Base-by-base conservation (phyloP, 1,140 invertebrate genomes). In the Drosophila aff. region DNA sequence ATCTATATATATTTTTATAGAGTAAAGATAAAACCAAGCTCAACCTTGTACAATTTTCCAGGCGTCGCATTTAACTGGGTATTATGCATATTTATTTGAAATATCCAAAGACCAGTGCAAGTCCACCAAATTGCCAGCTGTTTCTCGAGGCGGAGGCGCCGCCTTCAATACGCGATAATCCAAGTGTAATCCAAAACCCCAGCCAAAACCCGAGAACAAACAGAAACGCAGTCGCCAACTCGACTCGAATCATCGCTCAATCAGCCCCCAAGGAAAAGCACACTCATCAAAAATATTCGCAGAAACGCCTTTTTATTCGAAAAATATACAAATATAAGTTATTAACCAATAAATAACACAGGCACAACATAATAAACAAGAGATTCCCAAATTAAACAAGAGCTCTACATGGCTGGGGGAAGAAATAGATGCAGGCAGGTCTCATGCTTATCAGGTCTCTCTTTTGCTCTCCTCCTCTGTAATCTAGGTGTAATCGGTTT, bases 221-320 rank as follows among this genome's bases (percentile, higher is more conserved):
- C 43, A 73, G 28, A 60, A 62, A 4, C 21, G 44, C 43, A 50
- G 53, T 31, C 46, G 52, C 23, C 38, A 72, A 33, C 38, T 60
- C 69, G 55, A 73, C 67, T 72, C 65, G 65, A 36, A 44, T 65
- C 60, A 71, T 47, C 44, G 55, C 38, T 68, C 67, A 50, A 60
- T 73, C 38, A 23, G 46, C 44, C 31, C 36, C 44, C 53, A 73
- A 31, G 38, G 28, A 73, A 73, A 73, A 46, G 69, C 68, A 73
- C 53, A 73, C 69, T 73, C 69, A 73, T 61, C 69, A 73, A 44
- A 72, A 73, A 60, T 21, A 11, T 23, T 52, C 21, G 41, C 36
- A 50, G 67, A 61, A 73, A 73, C 67, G 69, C 69, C 67, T 73
- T 73, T 71, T 73, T 73, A 73, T 73, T 73, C 38, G 23, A 18